These are phyloP conservation scores for Diglossa brunneiventris DNA, from an alignment of 2,113 vertebrate species.

Conservation along the genomic window DNA sequence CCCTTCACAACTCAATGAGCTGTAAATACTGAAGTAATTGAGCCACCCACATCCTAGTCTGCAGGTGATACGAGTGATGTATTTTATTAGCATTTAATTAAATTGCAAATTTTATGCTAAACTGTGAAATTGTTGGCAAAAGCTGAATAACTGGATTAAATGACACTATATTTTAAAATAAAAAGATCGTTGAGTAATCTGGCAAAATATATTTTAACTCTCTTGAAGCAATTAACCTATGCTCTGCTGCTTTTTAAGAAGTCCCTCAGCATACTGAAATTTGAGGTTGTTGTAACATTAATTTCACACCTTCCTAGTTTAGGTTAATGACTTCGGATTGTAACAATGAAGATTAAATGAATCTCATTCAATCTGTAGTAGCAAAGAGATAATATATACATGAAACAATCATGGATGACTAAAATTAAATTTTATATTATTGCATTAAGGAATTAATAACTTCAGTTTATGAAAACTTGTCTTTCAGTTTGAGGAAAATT, in stretches of 20 bases:
- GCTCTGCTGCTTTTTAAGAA: background rate
- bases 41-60: constrained; percentile 1
- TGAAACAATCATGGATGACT: background rate
- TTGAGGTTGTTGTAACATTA: background rate
- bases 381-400: background rate
- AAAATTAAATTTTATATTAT: background rate
- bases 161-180: background rate
- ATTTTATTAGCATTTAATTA: constrained; percentile 57
- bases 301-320: constrained; percentile 25
- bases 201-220: background rate
- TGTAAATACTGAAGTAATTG: constrained; percentile 53
- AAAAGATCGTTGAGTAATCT: background rate
- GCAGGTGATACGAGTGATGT: constrained; percentile 30
- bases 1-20: constrained; percentile 46
- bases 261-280: background rate
- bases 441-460: background rate
- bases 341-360: constrained; percentile 13
- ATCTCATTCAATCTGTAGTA: background rate
- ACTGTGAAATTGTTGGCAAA: constrained; percentile 37
- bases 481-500: background rate
- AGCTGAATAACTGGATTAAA: constrained; percentile 14
- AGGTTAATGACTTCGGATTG: constrained; percentile 19
- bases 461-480: background rate
- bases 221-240: background rate
- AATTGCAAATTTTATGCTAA: constrained; percentile 43